phyloP scores from a whole-genome alignment of 2,888 invertebrate genomes.

The Cybosia mesomella region DNA sequence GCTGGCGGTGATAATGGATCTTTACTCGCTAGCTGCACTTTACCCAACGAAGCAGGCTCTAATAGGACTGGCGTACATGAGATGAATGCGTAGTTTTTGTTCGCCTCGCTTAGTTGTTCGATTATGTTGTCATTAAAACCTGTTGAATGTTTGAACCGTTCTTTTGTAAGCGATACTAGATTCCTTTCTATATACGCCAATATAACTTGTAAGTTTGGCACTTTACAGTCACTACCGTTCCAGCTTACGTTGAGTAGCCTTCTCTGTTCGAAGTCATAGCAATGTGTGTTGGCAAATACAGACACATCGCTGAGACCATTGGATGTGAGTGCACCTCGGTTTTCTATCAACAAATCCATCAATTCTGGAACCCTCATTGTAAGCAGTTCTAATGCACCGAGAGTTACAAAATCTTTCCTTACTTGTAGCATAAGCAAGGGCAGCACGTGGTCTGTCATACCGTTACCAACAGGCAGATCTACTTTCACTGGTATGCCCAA shows the following conservation, averaged over 20 bases:
- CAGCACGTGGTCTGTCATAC: conserved; percentile 66
- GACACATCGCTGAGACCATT: conserved; percentile 65
- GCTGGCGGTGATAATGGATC: conserved; percentile 58
- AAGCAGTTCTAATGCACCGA: conserved; percentile 26
- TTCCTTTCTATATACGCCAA: conserved; percentile 59
- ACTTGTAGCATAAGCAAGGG: conserved; percentile 59
- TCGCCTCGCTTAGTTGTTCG: conserved; percentile 56
- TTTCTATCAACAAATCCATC: conserved; percentile 45
- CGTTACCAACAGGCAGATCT: conserved; percentile 67
- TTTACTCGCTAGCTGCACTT: conserved; percentile 58
- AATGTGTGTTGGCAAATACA: conserved; percentile 63
- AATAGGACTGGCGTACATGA: conserved; percentile 60
- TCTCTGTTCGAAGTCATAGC: conserved; percentile 59
- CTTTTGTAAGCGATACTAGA: conserved; percentile 36
- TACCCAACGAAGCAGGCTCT: conserved; percentile 62
- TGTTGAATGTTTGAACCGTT: conserved; percentile 41
- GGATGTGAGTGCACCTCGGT: conserved; percentile 62
- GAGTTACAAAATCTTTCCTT: conserved; percentile 37
- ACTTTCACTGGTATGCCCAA: conserved; percentile 57
- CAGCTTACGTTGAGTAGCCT: conserved; percentile 49
- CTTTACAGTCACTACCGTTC: conserved; percentile 56
- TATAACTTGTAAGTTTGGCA: conserved; percentile 65
- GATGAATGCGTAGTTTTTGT: conserved; percentile 55
- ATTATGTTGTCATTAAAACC: conserved; percentile 49
- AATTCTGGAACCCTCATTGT: conserved; percentile 30